A percentile compares a stretch with the other conserved stretches of the same genome.
Evolutionary conservation across 2,113 vertebrate genomes (phyloP).

Genomic region (Scytalopus superciliaris): DNA sequence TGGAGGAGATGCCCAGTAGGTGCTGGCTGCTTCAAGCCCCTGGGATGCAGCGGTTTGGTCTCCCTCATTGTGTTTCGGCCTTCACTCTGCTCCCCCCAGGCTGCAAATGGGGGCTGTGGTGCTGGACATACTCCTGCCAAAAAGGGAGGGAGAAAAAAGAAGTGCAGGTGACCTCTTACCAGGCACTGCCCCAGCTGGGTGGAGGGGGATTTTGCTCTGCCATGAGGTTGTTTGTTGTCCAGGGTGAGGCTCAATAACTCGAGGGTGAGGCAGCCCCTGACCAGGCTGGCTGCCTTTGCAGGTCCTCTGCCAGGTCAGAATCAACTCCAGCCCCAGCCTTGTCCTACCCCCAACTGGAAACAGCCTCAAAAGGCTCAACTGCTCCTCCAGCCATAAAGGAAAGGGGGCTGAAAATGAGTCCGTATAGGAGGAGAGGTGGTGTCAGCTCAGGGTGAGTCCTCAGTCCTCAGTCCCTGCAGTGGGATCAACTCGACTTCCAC

Average conservation of each 20-base stretch:
- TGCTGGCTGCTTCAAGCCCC: background rate
- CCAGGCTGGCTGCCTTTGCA: background rate
- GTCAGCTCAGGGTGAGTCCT: background rate
- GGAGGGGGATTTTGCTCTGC: background rate
- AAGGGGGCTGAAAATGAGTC: background rate
- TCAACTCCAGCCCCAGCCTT: background rate
- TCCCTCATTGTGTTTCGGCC: background rate
- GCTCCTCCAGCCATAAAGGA: fast-evolving
- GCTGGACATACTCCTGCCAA: background rate
- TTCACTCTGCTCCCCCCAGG: background rate
- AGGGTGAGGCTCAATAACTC: background rate
- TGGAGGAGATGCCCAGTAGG: background rate
- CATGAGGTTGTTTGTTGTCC: background rate
- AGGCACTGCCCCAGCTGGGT: background rate
- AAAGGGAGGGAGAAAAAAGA: background rate
- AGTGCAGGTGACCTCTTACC: background rate
- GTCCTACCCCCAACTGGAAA: background rate
- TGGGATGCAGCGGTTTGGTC: fast-evolving
- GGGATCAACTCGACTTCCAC: fast-evolving
- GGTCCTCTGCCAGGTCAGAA: background rate
- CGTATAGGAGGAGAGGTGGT: background rate
- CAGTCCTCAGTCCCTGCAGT: background rate
- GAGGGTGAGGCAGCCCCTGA: background rate
- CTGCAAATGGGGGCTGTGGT: background rate
- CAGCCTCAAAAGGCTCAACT: background rate